A percentile compares a stretch with the other conserved stretches of the same genome.
These are phyloP conservation scores for Stichodactyla helianthus DNA, from an alignment of 64 coral and sea anemone genomes.

Conservation along the genomic window DNA sequence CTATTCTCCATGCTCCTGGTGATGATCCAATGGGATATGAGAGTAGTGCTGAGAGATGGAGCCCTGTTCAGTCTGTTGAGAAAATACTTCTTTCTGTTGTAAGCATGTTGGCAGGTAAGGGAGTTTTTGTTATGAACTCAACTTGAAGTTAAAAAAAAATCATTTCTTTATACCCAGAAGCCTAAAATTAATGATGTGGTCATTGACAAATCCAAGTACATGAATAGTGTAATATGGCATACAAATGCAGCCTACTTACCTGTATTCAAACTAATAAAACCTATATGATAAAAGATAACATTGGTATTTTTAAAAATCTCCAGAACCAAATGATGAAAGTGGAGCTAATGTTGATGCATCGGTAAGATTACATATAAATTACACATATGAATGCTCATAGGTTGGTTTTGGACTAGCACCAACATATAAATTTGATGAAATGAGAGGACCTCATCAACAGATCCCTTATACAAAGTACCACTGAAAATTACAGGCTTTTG, in stretches of 20 bases:
- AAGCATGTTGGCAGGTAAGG: slow-evolving; percentile 93
- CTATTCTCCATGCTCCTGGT: slow-evolving; percentile 96
- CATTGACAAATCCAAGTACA: too few species aligned
- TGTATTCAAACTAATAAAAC: not conserved
- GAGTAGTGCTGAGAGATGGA: slow-evolving; percentile 98
- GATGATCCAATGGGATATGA: slow-evolving; percentile 99
- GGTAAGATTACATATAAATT: slow-evolving; percentile 31
- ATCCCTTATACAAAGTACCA: too few species aligned
- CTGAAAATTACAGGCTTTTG: too few species aligned
- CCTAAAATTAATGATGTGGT: too few species aligned
- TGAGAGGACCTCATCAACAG: too few species aligned
- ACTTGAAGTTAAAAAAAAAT: not conserved
- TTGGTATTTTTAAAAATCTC: not conserved
- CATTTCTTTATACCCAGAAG: too few species aligned
- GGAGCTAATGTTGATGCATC: slow-evolving; percentile 98
- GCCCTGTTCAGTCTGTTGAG: slow-evolving; percentile 97
- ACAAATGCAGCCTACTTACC: too few species aligned
- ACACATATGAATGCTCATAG: too few species aligned
- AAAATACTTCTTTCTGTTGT: slow-evolving; percentile 97
- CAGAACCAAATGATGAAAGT: slow-evolving; percentile 99
- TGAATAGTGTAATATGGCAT: too few species aligned
- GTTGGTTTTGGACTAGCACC: too few species aligned
- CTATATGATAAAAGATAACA: not conserved
- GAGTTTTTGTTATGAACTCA: not conserved
- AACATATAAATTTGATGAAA: too few species aligned